Evolutionary conservation across 2,888 invertebrate genomes (phyloP).

Genomic region (Acanthosepion esculentum): DNA sequence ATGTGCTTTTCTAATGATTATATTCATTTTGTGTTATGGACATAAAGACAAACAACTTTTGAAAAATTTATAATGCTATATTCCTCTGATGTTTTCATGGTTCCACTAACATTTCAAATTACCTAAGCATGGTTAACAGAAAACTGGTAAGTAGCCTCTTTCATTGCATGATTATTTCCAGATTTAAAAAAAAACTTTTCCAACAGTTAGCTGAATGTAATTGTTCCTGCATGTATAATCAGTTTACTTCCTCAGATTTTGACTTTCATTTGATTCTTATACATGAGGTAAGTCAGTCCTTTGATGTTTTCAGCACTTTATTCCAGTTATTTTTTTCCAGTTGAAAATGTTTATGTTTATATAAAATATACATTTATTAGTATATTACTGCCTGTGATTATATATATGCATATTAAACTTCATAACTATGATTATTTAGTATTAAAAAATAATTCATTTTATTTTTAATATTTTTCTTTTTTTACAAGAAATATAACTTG

Average conservation of each 20-base stretch:
- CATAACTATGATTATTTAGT: neutral
- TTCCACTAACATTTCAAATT: neutral
- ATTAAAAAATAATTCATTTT: neutral
- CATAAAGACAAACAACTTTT: neutral
- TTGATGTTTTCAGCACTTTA: neutral
- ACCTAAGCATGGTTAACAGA: slow-evolving; percentile 8
- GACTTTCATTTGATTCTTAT: neutral
- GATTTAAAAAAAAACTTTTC: neutral
- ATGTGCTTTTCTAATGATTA: neutral
- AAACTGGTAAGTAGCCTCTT: neutral
- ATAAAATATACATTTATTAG: neutral
- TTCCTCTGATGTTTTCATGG: neutral
- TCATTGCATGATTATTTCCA: neutral
- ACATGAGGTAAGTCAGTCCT: neutral
- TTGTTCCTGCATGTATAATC: slow-evolving; percentile 34
- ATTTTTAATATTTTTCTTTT: neutral
- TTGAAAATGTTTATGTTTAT: neutral
- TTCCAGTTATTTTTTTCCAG: neutral
- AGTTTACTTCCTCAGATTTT: neutral
- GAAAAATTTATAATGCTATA: neutral
- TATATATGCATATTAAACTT: neutral
- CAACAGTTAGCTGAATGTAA: neutral
- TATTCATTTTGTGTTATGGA: neutral
- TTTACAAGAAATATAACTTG: neutral
- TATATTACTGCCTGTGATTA: neutral